Evolutionary conservation across 2,888 invertebrate genomes (phyloP), one percentile per base, ranked within the genome.

Genomic region (Myopa testacea): DNA sequence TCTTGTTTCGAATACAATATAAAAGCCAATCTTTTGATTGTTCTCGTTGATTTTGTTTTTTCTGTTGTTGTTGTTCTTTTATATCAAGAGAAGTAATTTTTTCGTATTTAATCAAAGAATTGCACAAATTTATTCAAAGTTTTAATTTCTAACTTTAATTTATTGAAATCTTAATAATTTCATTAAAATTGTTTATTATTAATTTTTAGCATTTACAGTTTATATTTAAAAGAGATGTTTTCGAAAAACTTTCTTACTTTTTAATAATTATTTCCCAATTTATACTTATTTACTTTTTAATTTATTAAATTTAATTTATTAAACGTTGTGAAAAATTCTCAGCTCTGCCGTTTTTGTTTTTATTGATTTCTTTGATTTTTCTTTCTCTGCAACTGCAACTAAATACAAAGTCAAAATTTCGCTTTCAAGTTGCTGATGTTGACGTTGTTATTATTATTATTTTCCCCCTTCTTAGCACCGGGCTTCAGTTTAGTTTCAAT

Each of bases 301-400:
- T 26, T 26, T 26, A 26, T 26, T 26, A 26, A 26, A 26, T 26
- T 26, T 26, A 26, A 1, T 45, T 45, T 10, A 0, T 80, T 78
- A 38, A 58, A 50, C 71, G 40, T 50, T 63, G 50, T 62, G 74
- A 70, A 69, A 76, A 67, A 55, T 71, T 71, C 45, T 45, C 52
- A n/a, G 34, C 34, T 55, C 55, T 8, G n/a, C 52, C 55, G 26
- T 55, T 37, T 1, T 19, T 1, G 62, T 52, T 63, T 69, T 2
- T 63, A 8, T 45, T 45, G 7, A 10, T 45, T 45, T 45, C 26
- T 26, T 26, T 26, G 26, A 26, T 26, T 45, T 19, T 45, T 50
- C 52, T 50, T 76, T 76, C 55, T 65, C 37, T 50, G 45, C 38
- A 37, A 60, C 34, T 73, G 40, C n/a, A 8, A 40, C 63, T 4